Percentiles rank a stretch among this genome's conserved stretches.
These are phyloP conservation scores for Andrena dorsata DNA, from an alignment of 2,888 invertebrate species.

Conservation along the genomic window DNA sequence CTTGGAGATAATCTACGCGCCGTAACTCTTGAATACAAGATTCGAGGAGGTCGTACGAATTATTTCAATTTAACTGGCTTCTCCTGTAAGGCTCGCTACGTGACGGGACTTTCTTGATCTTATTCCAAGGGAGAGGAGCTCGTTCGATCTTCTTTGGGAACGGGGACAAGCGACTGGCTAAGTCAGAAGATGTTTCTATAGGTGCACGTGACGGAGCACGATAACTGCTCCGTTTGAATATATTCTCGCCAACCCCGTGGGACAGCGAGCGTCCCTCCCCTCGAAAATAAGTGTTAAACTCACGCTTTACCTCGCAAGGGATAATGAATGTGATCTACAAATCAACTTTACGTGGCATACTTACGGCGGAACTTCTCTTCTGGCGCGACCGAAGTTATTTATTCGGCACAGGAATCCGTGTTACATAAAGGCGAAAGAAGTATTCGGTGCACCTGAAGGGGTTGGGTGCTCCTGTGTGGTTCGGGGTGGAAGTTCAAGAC, in stretches of 20 bases:
- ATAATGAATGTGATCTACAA: constrained; percentile 10
- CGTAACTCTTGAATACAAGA: constrained; percentile 18
- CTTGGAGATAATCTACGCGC: background rate
- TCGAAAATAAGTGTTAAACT: constrained; percentile 12
- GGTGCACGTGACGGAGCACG: background rate
- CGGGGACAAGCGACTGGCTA: background rate
- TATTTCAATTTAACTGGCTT: constrained; percentile 41
- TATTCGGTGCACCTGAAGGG: background rate
- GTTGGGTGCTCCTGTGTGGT: too few species aligned
- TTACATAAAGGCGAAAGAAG: background rate
- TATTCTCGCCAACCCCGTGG: background rate
- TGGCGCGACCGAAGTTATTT: background rate
- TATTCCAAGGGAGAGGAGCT: background rate
- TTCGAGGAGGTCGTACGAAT: constrained; percentile 12
- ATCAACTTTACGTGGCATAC: constrained; percentile 4
- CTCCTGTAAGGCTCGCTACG: constrained; percentile 26
- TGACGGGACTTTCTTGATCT: constrained; percentile 23
- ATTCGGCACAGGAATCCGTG: background rate
- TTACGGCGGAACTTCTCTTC: background rate
- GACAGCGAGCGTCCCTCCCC: background rate
- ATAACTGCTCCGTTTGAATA: constrained; percentile 16
- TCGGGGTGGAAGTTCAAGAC: too few species aligned
- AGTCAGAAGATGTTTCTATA: constrained; percentile 25
- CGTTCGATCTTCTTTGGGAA: constrained; percentile 17
- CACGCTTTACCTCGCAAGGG: background rate